phyloP scores from a whole-genome alignment of 2,113 vertebrate species.

The Bufo bufo region DNA sequence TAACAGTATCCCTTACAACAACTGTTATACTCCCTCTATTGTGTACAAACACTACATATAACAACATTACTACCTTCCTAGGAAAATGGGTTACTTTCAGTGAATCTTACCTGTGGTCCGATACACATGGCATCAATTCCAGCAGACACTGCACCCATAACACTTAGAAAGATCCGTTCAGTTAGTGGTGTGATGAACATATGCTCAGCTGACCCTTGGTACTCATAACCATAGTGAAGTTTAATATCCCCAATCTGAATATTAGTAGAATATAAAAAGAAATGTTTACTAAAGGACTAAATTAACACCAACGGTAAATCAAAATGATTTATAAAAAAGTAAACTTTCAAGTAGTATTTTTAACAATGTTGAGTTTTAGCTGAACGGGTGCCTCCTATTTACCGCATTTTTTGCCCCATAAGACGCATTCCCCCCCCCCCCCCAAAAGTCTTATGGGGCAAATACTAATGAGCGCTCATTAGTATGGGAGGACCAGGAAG shows the following conservation, averaged over 20 bases:
- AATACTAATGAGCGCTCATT: too few relatives aligned
- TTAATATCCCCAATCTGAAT: slow-evolving; percentile 36
- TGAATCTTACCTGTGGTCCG: slow-evolving; percentile 50
- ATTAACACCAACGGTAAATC: background rate
- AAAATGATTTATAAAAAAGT: background rate
- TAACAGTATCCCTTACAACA: too few relatives aligned
- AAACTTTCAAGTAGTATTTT: too few relatives aligned
- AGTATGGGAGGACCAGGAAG: too few relatives aligned
- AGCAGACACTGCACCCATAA: slow-evolving; percentile 25
- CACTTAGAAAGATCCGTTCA: slow-evolving; percentile 39
- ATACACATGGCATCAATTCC: slow-evolving; percentile 38
- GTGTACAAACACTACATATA: too few relatives aligned
- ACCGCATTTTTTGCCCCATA: too few relatives aligned
- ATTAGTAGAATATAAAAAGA: background rate
- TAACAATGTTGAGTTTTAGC: too few relatives aligned
- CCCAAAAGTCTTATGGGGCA: too few relatives aligned
- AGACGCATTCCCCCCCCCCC: too few relatives aligned
- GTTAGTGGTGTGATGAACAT: slow-evolving; percentile 45
- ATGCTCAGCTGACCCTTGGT: slow-evolving; percentile 25
- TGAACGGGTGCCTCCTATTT: too few relatives aligned
- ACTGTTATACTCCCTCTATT: too few relatives aligned
- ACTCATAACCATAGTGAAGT: slow-evolving; percentile 43
- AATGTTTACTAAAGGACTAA: background rate
- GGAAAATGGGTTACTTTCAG: background rate
- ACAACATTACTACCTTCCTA: background rate